Conservation (phyloP, 2,888 invertebrate genomes). For the Diarsia rubi region DNA sequence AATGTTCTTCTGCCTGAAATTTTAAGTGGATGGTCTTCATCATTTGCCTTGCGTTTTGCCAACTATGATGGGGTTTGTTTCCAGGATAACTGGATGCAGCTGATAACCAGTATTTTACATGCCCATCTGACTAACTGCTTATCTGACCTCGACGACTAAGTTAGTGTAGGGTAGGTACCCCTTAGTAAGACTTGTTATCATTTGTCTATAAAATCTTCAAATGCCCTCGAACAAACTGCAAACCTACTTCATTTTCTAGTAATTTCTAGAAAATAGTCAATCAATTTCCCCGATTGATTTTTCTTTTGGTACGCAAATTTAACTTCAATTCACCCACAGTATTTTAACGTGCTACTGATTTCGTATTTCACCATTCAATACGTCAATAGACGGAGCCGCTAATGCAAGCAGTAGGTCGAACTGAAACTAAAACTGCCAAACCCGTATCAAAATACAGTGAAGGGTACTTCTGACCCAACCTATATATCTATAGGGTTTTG, state of each 20-base stretch:
- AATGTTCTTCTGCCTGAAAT: neutral
- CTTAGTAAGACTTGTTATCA: neutral
- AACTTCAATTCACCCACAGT: neutral
- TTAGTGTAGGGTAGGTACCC: neutral
- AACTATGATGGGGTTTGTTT: neutral
- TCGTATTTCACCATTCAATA: constrained; percentile 32
- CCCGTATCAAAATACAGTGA: constrained; percentile 75
- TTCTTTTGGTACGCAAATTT: neutral
- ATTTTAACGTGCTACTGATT: constrained; percentile 20
- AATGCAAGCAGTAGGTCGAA: constrained; percentile 46
- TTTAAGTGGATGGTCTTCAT: neutral
- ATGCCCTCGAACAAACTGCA: neutral
- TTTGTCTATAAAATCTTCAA: neutral
- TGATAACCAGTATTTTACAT: neutral
- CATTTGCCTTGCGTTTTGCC: neutral
- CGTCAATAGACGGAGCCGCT: constrained; percentile 43
- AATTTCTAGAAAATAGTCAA: neutral
- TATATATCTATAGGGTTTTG: constrained; percentile 63
- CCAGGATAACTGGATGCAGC: neutral
- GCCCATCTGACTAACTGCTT: neutral
- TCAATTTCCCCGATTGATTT: neutral
- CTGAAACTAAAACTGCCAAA: constrained; percentile 74
- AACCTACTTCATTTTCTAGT: neutral
- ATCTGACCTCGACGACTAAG: neutral
- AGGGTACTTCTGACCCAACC: constrained; percentile 70